Evolutionary conservation across 2,888 invertebrate genomes (phyloP), one percentile per base, ranked within the genome.

Genomic region (Tortricodes alternella): DNA sequence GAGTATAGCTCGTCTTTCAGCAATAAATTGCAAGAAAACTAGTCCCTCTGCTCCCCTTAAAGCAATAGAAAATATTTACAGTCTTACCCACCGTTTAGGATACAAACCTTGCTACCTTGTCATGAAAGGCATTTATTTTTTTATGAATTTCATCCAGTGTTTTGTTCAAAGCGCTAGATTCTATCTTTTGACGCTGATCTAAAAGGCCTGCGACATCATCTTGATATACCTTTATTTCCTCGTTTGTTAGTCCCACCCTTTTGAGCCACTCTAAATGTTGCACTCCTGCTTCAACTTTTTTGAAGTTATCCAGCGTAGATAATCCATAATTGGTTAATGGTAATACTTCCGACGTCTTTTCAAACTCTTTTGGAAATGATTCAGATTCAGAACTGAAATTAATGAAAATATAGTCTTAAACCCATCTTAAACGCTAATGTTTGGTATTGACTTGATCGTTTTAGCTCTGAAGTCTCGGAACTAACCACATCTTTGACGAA

Each of bases 211-310:
- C 80, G 70, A 91, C 83, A 65, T 85, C 84, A 46, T 91, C 91
- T 35, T 81, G 74, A 46, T 89, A 89, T n/a, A 92, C 61, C 63
- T 88, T 79, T 15, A 92, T 83, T 73, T 92, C 92, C 3, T 91
- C 86, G 44, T 78, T 71, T 3, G 85, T 78, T 3, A 93, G 72
- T 24, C 91, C 92, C 34, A 80, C 82, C 44, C 81, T 85, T 63
- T 87, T 92, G 44, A 92, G 66, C 69, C 77, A 76, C 71, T 92
- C 92, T 34, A 84, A 66, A 64, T 83, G 73, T 35, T 85, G 75
- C 16, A 86, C 66, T 41, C 85, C 78, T 35, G 82, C 72, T 58
- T 90, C 80, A 1, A 78, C 78, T 51, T 82, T 74, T 57, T 80
- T 72, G 64, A 91, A 92, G 59, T 91, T 83, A 64, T 85, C 67